Base-by-base conservation (phyloP, 2,113 vertebrate species). In the Tonatia bakeri region DNA sequence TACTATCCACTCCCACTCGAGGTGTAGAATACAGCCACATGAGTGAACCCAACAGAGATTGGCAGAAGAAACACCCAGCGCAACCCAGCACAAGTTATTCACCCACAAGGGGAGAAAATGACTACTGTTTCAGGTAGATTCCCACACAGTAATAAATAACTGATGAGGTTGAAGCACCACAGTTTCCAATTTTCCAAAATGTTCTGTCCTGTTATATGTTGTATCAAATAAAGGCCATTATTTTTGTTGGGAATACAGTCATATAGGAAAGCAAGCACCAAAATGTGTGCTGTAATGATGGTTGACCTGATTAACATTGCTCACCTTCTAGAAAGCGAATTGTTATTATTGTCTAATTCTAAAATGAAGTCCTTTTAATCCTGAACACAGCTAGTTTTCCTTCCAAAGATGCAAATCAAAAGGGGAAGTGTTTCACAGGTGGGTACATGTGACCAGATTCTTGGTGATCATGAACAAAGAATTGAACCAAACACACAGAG, bases 361-460 rank as follows among this genome's bases (percentile, higher is more conserved):
- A 43, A 90, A 95, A 89, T 75, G 75, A 91, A 95, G 20, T 40
- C 3, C 24, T 83, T 93, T 96, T 56, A 69, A 36, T 56, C 31
- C 33, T 64, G 1, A 95, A 50, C 12, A 90, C 26, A 47, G 50
- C 28, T 82, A 73, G 19, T 45, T 94, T 93, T 59, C 56, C 77
- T 85, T 86, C n/a, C 43, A 90, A 59, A 80, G 24, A 81, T 36
- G 17, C 33, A 89, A 96, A 88, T 82, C 73, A 90, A 93, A 88
- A 91, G 15, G 11, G 7, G 50, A 28, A 61, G 26, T 61, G 28
- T 64, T n/a, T n/a, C 61, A 64, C 5, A 64, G 28, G 61, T 64
- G 61, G 24, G 28, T 9, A 64, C 28, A 64, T 28, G 61, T 31
- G 31, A 31, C 28, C 61, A 64, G 61, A 13, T 64, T 14, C 61